phyloP scores from a whole-genome alignment of 1,140 invertebrate genomes.

The Bombus waltoni region DNA sequence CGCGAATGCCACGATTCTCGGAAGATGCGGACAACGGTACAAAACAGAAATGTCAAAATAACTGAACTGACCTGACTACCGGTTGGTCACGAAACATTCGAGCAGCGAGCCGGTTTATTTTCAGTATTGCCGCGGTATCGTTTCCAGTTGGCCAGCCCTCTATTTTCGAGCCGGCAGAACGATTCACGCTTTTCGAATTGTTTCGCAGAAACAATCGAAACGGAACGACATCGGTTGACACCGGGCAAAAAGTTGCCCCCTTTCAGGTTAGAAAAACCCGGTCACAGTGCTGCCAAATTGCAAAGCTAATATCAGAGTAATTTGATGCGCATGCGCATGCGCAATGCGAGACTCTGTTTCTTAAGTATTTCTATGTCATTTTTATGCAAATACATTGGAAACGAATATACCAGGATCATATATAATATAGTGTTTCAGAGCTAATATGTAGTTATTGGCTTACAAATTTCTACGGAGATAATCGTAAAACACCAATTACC shows the following conservation, averaged over 20 bases:
- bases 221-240: too few relatives aligned
- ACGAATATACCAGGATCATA: background rate
- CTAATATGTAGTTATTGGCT: too few relatives aligned
- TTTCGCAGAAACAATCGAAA: constrained; percentile 13
- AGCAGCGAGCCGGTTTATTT: constrained; percentile 21
- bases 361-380: background rate
- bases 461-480: background rate
- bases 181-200: constrained; percentile 13
- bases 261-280: constrained; percentile 12
- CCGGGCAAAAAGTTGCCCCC: background rate
- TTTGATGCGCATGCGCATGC: background rate
- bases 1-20: background rate
- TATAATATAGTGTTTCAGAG: background rate
- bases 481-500: background rate
- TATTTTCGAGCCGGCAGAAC: background rate
- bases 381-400: background rate
- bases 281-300: background rate
- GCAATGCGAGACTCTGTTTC: background rate
- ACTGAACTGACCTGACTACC: constrained; percentile 39
- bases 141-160: background rate
- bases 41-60: constrained; percentile 49
- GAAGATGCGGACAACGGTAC: constrained; percentile 26
- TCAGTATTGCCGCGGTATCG: constrained; percentile 11
- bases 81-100: constrained; percentile 24
- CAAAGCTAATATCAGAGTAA: background rate